Evolutionary conservation across 1,140 invertebrate species (phyloP).

Genomic region (Heliconius hermathena): DNA sequence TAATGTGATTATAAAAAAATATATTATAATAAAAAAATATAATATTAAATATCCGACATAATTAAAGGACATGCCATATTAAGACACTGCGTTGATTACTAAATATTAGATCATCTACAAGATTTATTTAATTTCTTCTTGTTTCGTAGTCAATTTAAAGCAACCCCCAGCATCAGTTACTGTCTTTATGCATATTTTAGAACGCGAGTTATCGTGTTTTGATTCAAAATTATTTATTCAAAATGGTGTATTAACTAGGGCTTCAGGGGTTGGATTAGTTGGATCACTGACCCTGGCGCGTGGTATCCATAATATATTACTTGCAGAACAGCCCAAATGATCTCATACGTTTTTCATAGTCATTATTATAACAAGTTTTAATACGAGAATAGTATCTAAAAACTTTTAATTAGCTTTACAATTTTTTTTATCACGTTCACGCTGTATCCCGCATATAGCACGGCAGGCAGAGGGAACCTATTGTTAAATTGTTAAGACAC

Average conservation of each 20-base stretch:
- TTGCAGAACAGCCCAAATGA: slow-evolving; percentile 13
- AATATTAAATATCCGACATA: too few relatives aligned
- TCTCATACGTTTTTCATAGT: slow-evolving; percentile 12
- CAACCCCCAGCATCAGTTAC: not conserved
- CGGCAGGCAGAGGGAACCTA: too few relatives aligned
- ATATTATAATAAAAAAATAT: too few relatives aligned
- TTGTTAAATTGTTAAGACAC: too few relatives aligned
- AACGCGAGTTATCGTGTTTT: slow-evolving; percentile 18
- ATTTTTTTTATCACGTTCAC: too few relatives aligned
- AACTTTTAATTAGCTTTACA: not conserved
- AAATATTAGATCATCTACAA: too few relatives aligned
- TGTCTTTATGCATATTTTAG: slow-evolving; percentile 15
- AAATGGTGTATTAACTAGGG: slow-evolving; percentile 30
- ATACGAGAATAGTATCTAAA: not conserved
- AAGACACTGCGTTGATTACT: too few relatives aligned
- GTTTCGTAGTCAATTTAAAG: too few relatives aligned
- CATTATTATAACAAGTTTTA: slow-evolving; percentile 3
- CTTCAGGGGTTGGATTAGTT: slow-evolving; percentile 22
- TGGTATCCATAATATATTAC: slow-evolving; percentile 27
- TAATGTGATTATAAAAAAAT: too few relatives aligned
- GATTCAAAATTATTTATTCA: slow-evolving; percentile 37
- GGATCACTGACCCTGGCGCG: slow-evolving; percentile 22
- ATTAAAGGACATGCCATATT: too few relatives aligned
- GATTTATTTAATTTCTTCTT: too few relatives aligned
- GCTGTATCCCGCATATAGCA: too few relatives aligned